Evolutionary conservation across 1,140 invertebrate genomes (phyloP).

Genomic region (Schmidtea mediterranea): DNA sequence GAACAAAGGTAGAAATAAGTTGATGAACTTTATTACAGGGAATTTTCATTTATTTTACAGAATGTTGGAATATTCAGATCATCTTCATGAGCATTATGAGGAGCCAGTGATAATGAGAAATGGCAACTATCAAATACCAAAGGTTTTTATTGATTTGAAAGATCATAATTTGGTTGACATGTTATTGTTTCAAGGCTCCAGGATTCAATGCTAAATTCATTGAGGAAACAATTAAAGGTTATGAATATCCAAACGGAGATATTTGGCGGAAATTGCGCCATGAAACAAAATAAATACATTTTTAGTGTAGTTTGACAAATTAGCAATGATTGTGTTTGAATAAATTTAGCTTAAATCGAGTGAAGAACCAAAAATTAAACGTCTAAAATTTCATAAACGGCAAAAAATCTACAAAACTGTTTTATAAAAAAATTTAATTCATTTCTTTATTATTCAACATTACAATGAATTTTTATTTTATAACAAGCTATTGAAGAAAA

Average conservation of each 20-base stretch:
- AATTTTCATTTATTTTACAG: conserved; percentile 18
- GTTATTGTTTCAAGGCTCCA: conserved; percentile 30
- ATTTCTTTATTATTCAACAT: too few relatives aligned
- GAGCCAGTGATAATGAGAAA: conserved; percentile 39
- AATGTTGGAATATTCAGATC: conserved; percentile 57
- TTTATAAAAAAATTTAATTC: too few relatives aligned
- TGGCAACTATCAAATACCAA: conserved; percentile 43
- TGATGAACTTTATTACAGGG: background rate
- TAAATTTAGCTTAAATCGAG: too few relatives aligned
- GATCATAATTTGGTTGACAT: too few relatives aligned
- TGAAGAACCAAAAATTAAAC: too few relatives aligned
- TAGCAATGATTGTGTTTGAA: too few relatives aligned
- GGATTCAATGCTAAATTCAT: conserved; percentile 54
- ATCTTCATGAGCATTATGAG: conserved; percentile 58
- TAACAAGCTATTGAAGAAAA: too few relatives aligned
- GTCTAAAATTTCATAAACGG: too few relatives aligned
- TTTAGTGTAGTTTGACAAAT: too few relatives aligned
- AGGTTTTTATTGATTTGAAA: conserved; percentile 23
- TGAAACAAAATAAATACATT: too few relatives aligned
- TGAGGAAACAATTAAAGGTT: conserved; percentile 36
- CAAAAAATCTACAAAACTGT: too few relatives aligned
- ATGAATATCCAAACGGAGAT: conserved; percentile 42
- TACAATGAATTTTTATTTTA: too few relatives aligned
- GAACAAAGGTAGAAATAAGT: conserved; percentile 28
- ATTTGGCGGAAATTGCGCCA: conserved; percentile 45